These are phyloP conservation scores for Eristalis arbustorum DNA, from an alignment of 2,888 invertebrate genomes.

Conservation along the genomic window DNA sequence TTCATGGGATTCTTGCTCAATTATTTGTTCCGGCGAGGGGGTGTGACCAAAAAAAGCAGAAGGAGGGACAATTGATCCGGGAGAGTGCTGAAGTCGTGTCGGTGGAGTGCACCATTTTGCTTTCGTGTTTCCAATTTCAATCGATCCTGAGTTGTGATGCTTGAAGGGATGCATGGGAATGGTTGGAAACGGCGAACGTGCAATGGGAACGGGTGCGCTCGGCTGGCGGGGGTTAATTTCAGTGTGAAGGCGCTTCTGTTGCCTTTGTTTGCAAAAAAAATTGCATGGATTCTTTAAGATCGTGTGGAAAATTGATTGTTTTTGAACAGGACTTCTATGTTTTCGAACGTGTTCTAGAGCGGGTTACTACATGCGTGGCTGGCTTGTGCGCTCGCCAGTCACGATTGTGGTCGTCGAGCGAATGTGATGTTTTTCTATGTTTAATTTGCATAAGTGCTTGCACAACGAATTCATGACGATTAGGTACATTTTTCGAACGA, in stretches of 20 bases:
- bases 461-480: too few species aligned
- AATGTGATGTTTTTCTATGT: too few species aligned
- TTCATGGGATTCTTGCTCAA: neutral
- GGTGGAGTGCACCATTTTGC: neutral
- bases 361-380: too few species aligned
- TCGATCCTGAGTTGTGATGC: neutral
- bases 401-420: too few species aligned
- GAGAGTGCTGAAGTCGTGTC: neutral
- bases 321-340: too few species aligned
- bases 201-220: neutral
- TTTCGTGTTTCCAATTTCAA: neutral
- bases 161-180: too few species aligned
- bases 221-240: neutral
- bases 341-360: too few species aligned
- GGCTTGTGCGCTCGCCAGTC: too few species aligned
- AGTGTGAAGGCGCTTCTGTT: neutral
- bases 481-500: too few species aligned
- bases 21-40: neutral
- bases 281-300: neutral
- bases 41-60: neutral
- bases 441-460: too few species aligned
- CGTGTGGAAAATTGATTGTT: neutral
- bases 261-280: neutral
- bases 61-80: conserved; percentile 33
- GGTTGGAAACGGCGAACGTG: neutral